Evolutionary conservation across 1,140 invertebrate genomes (phyloP).

Genomic region (Galendromus occidentalis): DNA sequence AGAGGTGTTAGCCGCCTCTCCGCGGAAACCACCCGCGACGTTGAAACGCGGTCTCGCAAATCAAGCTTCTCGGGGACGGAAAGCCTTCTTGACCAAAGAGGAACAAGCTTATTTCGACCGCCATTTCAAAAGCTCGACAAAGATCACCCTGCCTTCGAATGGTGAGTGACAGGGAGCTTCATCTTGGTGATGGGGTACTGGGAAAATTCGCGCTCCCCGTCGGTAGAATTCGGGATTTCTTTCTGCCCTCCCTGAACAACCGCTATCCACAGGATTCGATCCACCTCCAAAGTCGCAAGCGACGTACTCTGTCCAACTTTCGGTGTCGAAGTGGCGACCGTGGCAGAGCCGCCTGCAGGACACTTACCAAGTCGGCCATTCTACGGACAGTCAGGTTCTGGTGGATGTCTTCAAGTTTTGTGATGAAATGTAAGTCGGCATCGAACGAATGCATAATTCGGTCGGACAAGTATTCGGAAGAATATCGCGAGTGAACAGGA

Average conservation of each 20-base stretch:
- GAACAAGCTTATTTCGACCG: neutral
- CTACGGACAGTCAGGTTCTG: neutral
- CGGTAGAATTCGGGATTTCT: too few species aligned
- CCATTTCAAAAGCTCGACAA: neutral
- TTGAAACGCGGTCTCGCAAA: neutral
- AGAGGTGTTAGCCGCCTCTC: too few species aligned
- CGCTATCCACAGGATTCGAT: too few species aligned
- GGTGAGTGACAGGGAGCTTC: too few species aligned
- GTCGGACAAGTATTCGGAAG: too few species aligned
- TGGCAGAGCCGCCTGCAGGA: neutral
- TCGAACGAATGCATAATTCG: too few species aligned
- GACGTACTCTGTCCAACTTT: neutral
- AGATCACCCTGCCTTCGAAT: too few species aligned
- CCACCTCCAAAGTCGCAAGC: too few species aligned
- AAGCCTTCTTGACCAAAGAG: neutral
- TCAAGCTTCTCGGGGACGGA: neutral
- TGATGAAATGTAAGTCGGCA: neutral
- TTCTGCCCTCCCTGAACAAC: too few species aligned
- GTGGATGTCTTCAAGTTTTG: neutral
- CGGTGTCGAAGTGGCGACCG: neutral
- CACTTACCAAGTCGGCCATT: neutral
- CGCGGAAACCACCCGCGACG: neutral
- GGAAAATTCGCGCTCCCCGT: too few species aligned
- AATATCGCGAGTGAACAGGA: too few species aligned
- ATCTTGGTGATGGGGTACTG: too few species aligned